Evolutionary conservation across 2,888 invertebrate species (phyloP), one percentile per base, ranked within the genome.

Genomic region (Orthonevra nobilis): DNA sequence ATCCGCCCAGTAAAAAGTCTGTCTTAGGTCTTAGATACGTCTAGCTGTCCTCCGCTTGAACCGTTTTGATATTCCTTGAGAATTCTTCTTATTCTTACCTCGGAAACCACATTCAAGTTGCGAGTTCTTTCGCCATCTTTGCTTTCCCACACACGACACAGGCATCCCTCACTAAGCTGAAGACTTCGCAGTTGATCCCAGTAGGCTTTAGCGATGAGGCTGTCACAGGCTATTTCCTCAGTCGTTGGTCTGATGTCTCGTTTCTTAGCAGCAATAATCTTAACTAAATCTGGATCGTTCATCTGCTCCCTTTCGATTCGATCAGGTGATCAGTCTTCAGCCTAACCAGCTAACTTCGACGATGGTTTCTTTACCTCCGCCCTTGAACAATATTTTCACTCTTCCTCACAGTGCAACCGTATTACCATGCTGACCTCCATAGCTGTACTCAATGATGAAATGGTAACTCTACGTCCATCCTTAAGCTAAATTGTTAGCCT

Each of bases 1-100:
- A 14, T 38, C 56, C 6, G 40, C 48, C 56, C 58, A 68, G 26
- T 68, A 46, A n/a, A 56, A 56, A 23, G 19, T n/a, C 14, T 46
- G 68, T 26, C 48, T 68, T 2, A 68, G 9, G 54, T 42, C 14
- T 54, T 54, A 2, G 46, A 34, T 4, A 46, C 10, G 9, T 42
- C 60, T 36, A 64, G 12, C 28, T 50, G 50, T 26, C 52, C 30
- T 6, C 52, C 50, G 40, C 63, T 50, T 28, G 50, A 7, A 6
- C 52, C 50, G 36, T 63, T n/a, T n/a, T n/a, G 63, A 26, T 36
- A 63, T 20, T 48, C 48, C 12, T 3, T 26, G 12, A 28, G 17
- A 20, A 44, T 19, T 2, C 15, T 7, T 1, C 0, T 34, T 34
- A 34, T 34, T 14, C 34, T 14, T 6, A 6, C 14, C 32, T 32